These are phyloP conservation scores for Eulithis testata DNA, from an alignment of 2,888 invertebrate genomes.

Conservation along the genomic window DNA sequence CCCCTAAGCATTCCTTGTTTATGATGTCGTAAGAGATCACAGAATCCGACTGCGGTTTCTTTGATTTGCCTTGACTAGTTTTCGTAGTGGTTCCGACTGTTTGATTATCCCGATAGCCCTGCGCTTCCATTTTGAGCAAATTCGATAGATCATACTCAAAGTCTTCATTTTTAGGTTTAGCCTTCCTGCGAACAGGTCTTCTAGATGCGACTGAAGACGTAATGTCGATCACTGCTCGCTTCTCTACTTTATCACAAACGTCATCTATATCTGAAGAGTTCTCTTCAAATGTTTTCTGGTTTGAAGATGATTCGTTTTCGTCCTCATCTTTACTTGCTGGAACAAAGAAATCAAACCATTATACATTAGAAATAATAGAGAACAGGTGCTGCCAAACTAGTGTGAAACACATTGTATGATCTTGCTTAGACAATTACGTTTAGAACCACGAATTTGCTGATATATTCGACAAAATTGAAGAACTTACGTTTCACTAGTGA, in stretches of 20 bases:
- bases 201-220: constrained; percentile 62
- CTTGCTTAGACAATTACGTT: too few relatives aligned
- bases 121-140: constrained; percentile 81
- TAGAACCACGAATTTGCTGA: too few relatives aligned
- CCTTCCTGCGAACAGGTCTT: constrained; percentile 87
- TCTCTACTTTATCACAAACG: constrained; percentile 61
- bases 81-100: constrained; percentile 52
- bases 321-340: constrained; percentile 61
- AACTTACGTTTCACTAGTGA: constrained; percentile 53
- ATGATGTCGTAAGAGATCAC: constrained; percentile 52
- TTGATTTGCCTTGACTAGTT: constrained; percentile 58
- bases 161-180: constrained; percentile 87
- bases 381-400: too few relatives aligned
- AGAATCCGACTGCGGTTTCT: constrained; percentile 59
- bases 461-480: constrained; percentile 6
- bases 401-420: not conserved
- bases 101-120: constrained; percentile 75
- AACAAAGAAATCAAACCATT: constrained; percentile 42
- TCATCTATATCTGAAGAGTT: constrained; percentile 80
- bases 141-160: constrained; percentile 89
- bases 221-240: constrained; percentile 48
- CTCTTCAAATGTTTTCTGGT: constrained; percentile 70
- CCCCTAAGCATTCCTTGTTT: constrained; percentile 73
- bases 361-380: not conserved
- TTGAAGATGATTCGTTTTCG: constrained; percentile 59